A percentile compares a stretch with the other conserved stretches of the same genome.
phyloP scores from a whole-genome alignment of 2,797 vertebrate species.

The Bradypodion pumilum region DNA sequence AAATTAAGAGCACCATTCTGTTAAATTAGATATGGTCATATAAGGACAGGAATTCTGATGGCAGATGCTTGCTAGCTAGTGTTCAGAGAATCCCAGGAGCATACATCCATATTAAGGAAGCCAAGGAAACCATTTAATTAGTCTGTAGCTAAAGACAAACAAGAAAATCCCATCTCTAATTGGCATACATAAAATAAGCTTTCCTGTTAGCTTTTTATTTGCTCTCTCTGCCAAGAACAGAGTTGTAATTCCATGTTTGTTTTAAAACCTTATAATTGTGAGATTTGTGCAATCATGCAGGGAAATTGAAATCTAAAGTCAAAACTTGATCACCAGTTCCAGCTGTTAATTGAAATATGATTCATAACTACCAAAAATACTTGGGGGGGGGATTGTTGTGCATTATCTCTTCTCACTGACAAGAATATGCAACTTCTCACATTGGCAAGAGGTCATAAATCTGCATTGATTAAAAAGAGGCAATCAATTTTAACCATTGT shows the following conservation, averaged over 20 bases:
- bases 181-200: slow-evolving; percentile 27
- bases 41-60: rapidly evolving
- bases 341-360: neutral
- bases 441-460: too few species aligned
- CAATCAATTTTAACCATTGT: neutral
- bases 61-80: neutral
- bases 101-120: slow-evolving; percentile 7
- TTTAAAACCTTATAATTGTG: slow-evolving; percentile 9
- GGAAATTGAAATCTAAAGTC: neutral
- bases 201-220: neutral
- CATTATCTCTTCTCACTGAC: too few species aligned
- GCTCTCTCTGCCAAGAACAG: neutral
- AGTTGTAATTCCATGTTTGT: neutral
- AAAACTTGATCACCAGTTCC: neutral
- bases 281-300: neutral
- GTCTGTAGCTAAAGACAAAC: slow-evolving; percentile 36
- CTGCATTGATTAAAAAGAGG: too few species aligned
- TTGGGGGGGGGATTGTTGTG: neutral
- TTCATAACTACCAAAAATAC: neutral
- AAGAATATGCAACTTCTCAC: too few species aligned
- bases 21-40: neutral
- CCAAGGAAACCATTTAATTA: slow-evolving; percentile 31
- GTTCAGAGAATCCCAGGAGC: slow-evolving; percentile 29
- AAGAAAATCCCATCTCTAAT: slow-evolving; percentile 36
- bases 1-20: neutral